Percentiles rank a stretch among this genome's conserved stretches.
Conservation (phyloP, 2,888 invertebrate species). For the Trissolcus brochymenae region DNA sequence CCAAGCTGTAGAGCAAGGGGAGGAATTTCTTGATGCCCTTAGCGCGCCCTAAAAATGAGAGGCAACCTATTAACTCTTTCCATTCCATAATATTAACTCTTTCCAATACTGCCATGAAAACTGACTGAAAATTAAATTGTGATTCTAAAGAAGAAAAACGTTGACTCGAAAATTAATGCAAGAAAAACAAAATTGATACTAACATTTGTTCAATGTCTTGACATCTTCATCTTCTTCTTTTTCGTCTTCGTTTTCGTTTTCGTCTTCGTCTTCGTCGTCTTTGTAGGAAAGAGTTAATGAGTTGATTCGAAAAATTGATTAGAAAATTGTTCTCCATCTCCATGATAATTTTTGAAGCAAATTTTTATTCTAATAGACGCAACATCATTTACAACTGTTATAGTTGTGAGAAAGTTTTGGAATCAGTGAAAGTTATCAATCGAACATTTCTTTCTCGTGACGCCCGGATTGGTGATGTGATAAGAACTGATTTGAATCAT, state of each 20-base stretch:
- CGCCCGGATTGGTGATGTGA: slow-evolving; percentile 52
- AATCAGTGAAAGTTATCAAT: slow-evolving; percentile 61
- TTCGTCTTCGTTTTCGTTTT: no score
- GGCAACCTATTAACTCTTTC: slow-evolving; percentile 50
- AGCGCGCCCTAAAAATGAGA: slow-evolving; percentile 80
- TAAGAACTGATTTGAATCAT: slow-evolving; percentile 27
- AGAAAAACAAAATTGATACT: slow-evolving; percentile 6
- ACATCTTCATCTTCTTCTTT: background rate
- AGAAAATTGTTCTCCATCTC: background rate
- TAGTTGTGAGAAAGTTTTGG: slow-evolving; percentile 28
- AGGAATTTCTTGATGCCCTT: slow-evolving; percentile 82
- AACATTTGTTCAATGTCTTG: slow-evolving; percentile 30
- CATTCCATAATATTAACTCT: slow-evolving; percentile 44
- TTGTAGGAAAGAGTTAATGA: slow-evolving; percentile 50
- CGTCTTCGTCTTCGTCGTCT: no score
- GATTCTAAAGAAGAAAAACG: no score
- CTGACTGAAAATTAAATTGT: background rate
- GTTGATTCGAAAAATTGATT: slow-evolving; percentile 19
- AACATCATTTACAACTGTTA: no score
- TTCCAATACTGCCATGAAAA: slow-evolving; percentile 17
- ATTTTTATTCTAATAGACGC: no score
- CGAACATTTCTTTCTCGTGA: slow-evolving; percentile 49
- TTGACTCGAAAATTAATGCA: background rate
- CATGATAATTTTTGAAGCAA: background rate
- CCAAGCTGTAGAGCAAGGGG: slow-evolving; percentile 82